Percentiles rank a stretch among this genome's conserved stretches.
phyloP scores from a whole-genome alignment of 2,888 invertebrate genomes.

The Hecatera dysodea region DNA sequence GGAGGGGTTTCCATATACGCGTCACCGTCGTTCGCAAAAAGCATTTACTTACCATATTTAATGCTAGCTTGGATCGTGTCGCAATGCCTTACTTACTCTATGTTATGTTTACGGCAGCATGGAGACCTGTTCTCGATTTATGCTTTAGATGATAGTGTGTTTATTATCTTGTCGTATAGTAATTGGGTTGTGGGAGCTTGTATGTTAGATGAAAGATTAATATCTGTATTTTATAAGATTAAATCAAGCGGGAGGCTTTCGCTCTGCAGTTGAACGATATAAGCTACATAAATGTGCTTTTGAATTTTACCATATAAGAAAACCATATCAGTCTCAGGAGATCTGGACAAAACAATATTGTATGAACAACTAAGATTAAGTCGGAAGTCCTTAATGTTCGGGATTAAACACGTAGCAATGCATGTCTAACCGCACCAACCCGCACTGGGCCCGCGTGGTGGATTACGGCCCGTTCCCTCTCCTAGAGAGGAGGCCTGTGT shows the following conservation, averaged over 20 bases:
- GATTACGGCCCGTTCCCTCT: too few relatives aligned
- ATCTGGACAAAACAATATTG: not conserved
- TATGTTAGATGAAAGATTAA: not conserved
- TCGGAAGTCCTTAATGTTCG: not conserved
- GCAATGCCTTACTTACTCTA: slow-evolving; percentile 27
- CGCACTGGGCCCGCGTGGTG: too few relatives aligned
- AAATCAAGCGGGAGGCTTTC: too few relatives aligned
- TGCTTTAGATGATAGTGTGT: slow-evolving; percentile 23
- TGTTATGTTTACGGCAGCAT: slow-evolving; percentile 24
- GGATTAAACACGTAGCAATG: not conserved
- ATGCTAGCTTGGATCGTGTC: slow-evolving; percentile 40
- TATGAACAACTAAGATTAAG: not conserved
- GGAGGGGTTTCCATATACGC: too few relatives aligned
- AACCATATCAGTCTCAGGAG: not conserved
- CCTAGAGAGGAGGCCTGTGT: too few relatives aligned
- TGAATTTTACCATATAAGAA: too few relatives aligned
- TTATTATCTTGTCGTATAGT: slow-evolving; percentile 36
- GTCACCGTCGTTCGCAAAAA: slow-evolving; percentile 25
- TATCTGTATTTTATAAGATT: not conserved
- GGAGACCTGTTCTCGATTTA: slow-evolving; percentile 29
- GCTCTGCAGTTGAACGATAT: too few relatives aligned
- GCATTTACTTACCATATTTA: slow-evolving; percentile 36
- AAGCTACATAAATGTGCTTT: too few relatives aligned
- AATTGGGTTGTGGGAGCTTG: slow-evolving; percentile 14
- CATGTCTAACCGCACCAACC: too few relatives aligned